Evolutionary conservation across 1,140 invertebrate species (phyloP).

Genomic region (Drosophila suzukii): DNA sequence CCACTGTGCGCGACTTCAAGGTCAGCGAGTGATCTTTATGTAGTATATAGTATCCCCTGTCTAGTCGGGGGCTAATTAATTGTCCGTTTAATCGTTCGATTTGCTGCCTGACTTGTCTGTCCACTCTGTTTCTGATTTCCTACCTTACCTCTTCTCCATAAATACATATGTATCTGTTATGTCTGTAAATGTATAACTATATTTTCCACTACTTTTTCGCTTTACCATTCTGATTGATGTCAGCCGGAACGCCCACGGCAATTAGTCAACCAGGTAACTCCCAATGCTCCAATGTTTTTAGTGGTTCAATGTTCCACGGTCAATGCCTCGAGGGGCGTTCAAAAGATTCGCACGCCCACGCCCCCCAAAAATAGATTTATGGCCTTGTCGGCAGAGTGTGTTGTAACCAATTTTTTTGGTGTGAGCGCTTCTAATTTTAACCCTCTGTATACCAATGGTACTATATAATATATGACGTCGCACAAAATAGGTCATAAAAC

Average conservation of each 20-base stretch:
- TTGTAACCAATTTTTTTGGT: slow-evolving; percentile 65
- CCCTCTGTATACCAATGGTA: background rate
- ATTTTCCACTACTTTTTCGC: slow-evolving; percentile 4
- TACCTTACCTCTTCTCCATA: background rate
- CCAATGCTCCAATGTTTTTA: slow-evolving; percentile 34
- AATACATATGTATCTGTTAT: background rate
- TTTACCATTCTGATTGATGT: slow-evolving; percentile 63
- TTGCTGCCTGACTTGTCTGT: slow-evolving; percentile 49
- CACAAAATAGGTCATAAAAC: slow-evolving; percentile 24
- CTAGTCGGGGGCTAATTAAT: slow-evolving; percentile 67
- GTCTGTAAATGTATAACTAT: slow-evolving; percentile 4
- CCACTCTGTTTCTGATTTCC: slow-evolving; percentile 9
- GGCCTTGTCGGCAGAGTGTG: slow-evolving; percentile 45
- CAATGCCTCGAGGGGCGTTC: slow-evolving; percentile 52
- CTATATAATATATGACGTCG: slow-evolving; percentile 8
- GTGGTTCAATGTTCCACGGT: slow-evolving; percentile 50
- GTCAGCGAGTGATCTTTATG: slow-evolving; percentile 38
- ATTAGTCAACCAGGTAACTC: slow-evolving; percentile 58
- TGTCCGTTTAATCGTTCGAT: slow-evolving; percentile 77
- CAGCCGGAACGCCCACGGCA: slow-evolving; percentile 62
- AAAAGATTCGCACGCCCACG: slow-evolving; percentile 69
- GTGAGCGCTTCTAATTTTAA: slow-evolving; percentile 36
- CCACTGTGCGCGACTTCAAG: slow-evolving; percentile 62
- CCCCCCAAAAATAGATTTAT: slow-evolving; percentile 55
- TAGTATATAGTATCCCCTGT: slow-evolving; percentile 18